Base-by-base conservation (phyloP, 1,140 invertebrate species). In the Euwallacea fornicatus region DNA sequence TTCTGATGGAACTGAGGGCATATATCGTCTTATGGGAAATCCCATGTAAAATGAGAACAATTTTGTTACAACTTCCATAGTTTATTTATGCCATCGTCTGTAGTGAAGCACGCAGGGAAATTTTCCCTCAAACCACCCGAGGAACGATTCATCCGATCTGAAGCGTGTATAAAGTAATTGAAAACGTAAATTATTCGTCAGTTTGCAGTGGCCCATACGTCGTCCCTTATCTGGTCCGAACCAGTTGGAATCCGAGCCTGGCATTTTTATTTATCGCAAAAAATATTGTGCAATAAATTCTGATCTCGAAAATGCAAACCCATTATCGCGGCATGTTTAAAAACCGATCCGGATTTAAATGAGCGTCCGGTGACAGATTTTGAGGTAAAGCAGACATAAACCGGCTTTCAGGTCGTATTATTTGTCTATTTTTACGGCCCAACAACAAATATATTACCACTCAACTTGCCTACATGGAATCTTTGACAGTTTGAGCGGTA, bases 381-480 rank as follows among this genome's bases (percentile, higher is more conserved):
- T 73, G 71, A 73, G 64, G 67, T 77, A 75, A 67, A 71, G 63
- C 69, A 60, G 58, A 67, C 73, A 76, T 78, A 75, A 78, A 76
- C 69, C 71, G 76, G 76, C 53, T 21, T 16, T 72, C 69, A 64
- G 21, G 21, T 33, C 21, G 21, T 33, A 33, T 33, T 33, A 33
- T 33, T 33, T 33, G 21, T 33, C 21, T 33, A 33, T 33, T 33
- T 33, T 33, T 33, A 33, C 21, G 21, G 21, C 21, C 21, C 21
- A 33, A 33, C 21, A 33, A 33, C 21, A 33, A 33, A 33, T 33
- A 33, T 33, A 33, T 33, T 33, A 33, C 21, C 21, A 33, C 21
- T 33, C 21, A 33, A 33, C 21, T 33, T 33, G 21, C 1, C 21
- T 33, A 33, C 21, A 33, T 33, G 21, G 21, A 33, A 33, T 33